These are phyloP conservation scores for Tricholaema leucomelas DNA, from an alignment of 2,113 vertebrate genomes.

Conservation along the genomic window DNA sequence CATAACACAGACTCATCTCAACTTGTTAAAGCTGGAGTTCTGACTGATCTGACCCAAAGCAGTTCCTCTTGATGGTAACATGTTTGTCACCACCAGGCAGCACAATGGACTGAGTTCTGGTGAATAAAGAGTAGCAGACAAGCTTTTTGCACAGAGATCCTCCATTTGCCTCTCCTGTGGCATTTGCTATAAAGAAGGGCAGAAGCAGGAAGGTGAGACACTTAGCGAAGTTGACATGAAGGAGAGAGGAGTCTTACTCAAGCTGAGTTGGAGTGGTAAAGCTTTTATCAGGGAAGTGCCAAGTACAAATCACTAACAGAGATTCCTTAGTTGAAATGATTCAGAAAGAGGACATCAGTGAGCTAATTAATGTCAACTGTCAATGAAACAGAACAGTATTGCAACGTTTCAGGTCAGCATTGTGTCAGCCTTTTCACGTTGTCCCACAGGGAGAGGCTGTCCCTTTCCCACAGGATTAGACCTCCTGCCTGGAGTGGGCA, in stretches of 20 bases:
- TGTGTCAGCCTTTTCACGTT: background rate
- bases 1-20: background rate
- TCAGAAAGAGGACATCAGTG: background rate
- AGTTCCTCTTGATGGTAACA: background rate
- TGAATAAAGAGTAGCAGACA: background rate
- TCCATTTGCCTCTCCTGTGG: background rate
- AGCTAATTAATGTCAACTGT: slow-evolving; percentile 5
- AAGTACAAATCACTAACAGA: slow-evolving; percentile 15
- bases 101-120: background rate
- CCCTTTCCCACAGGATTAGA: background rate
- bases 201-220: background rate
- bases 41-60: background rate
- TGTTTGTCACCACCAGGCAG: slow-evolving; percentile 3
- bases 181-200: background rate
- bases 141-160: background rate
- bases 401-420: background rate
- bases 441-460: background rate
- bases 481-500: background rate
- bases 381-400: background rate
- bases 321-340: background rate
- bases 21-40: background rate
- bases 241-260: background rate
- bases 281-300: background rate
- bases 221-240: background rate
- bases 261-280: slow-evolving; percentile 3